Base-by-base conservation (phyloP, 2,113 vertebrate genomes). In the Aix galericulata region DNA sequence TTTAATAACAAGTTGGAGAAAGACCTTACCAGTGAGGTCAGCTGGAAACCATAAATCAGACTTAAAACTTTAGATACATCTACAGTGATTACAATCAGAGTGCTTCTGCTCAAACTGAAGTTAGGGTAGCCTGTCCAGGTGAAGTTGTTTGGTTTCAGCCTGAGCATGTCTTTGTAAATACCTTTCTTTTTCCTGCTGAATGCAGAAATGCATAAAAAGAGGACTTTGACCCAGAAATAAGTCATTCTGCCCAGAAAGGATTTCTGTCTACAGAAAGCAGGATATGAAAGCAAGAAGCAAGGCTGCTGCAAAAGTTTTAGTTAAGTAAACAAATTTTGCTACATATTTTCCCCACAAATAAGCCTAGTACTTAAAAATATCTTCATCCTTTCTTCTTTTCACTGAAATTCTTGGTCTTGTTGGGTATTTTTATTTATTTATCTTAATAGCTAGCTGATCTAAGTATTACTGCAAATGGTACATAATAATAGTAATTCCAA, bases 401-500 rank as follows among this genome's bases (percentile, higher is more conserved):
- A 13, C 31, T 68, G 29, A 50, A 44, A 20, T 74, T 68, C 90
- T 89, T 76, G 3, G 60, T 90, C 66, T 17, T 53, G 15, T 42
- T 34, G 32, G 58, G 17, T 55, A 62, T 81, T 88, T 95, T 95
- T 86, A 84, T 95, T 95, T 96, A 95, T 96, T 94, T 83, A 62
- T 94, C 74, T 78, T 95, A 95, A 92, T 95, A 73, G 32, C 73
- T 94, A 66, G 82, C 50, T 93, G 82, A 86, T 86, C 53, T 74
- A 88, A 95, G 62, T 66, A 63, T 86, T 91, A 92, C 59, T 92
- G 59, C 73, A 94, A 94, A 90, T 81, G 86, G 84, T 53, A 53
- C 76, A 91, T 86, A 87, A 92, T 93, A 89, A 91, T 59, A 92
- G 48, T 93, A 91, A 95, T 96, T 95, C 73, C 55, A 88, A 86